These are phyloP conservation scores for Elysia crispata DNA, from an alignment of 2,888 invertebrate species.

Conservation along the genomic window DNA sequence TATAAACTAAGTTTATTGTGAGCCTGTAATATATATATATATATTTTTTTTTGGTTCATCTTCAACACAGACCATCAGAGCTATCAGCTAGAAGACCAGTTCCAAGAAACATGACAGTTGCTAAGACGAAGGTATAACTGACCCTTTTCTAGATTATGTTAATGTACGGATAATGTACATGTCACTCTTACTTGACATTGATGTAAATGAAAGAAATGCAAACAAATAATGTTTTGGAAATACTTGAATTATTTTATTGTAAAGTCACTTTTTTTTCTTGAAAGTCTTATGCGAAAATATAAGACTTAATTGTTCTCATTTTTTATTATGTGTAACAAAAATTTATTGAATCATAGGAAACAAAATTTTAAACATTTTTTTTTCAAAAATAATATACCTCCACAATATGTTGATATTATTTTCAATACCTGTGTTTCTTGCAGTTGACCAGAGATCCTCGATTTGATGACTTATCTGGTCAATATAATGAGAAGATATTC, in stretches of 20 bases:
- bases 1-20: too few species aligned
- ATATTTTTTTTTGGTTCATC: not conserved
- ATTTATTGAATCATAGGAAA: too few species aligned
- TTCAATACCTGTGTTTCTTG: not conserved
- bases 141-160: too few species aligned
- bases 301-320: not conserved
- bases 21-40: too few species aligned
- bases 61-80: conserved; percentile 38
- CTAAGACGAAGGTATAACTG: conserved; percentile 36
- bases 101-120: conserved; percentile 10
- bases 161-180: too few species aligned
- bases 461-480: conserved; percentile 91
- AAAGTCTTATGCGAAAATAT: not conserved
- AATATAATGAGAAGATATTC: conserved; percentile 86
- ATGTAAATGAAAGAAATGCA: too few species aligned
- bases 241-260: too few species aligned
- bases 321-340: not conserved
- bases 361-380: too few species aligned
- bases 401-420: too few species aligned
- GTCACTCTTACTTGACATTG: too few species aligned
- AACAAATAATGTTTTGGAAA: too few species aligned
- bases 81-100: conserved; percentile 44
- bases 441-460: conserved; percentile 85
- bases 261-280: not conserved
- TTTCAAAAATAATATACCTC: too few species aligned